A percentile compares a stretch with the other conserved stretches of the same genome.
These are phyloP conservation scores for Penaeus monodon DNA, from an alignment of 2,888 invertebrate genomes.

Conservation along the genomic window DNA sequence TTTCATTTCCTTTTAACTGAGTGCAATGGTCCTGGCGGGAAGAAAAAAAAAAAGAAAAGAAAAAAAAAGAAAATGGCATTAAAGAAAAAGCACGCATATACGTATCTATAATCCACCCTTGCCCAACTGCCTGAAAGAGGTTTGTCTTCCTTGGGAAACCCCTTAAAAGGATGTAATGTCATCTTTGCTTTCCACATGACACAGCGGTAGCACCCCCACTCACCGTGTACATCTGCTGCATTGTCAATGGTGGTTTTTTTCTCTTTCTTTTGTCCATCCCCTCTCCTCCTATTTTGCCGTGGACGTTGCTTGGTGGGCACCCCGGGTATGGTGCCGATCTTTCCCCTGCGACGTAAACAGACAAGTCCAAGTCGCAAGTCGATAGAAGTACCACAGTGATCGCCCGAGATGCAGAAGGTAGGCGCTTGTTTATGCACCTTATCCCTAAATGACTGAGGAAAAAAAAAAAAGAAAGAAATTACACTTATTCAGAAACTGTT, in stretches of 20 bases:
- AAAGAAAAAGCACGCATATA: too few relatives aligned
- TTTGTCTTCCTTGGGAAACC: slow-evolving; percentile 38
- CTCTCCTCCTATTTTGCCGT: slow-evolving; percentile 54
- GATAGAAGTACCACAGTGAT: slow-evolving; percentile 94
- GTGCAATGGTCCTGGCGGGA: too few relatives aligned
- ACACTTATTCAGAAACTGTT: slow-evolving; percentile 1
- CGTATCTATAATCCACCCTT: too few relatives aligned
- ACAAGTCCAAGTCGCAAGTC: slow-evolving; percentile 72
- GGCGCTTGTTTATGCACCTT: slow-evolving; percentile 65
- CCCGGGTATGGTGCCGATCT: slow-evolving; percentile 48
- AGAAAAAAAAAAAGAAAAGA: too few relatives aligned
- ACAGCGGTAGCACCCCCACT: slow-evolving; percentile 42
- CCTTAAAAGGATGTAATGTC: slow-evolving; percentile 41
- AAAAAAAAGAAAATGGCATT: too few relatives aligned
- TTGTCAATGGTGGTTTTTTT: slow-evolving; percentile 58
- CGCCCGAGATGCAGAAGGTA: slow-evolving; percentile 91
- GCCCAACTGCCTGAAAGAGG: slow-evolving; percentile 19
- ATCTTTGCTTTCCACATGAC: slow-evolving; percentile 37
- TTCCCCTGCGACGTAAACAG: slow-evolving; percentile 50
- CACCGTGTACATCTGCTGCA: slow-evolving; percentile 48
- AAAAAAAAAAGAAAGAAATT: slow-evolving; percentile 20
- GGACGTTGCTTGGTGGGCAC: slow-evolving; percentile 49
- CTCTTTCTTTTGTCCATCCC: slow-evolving; percentile 55
- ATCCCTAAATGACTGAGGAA: slow-evolving; percentile 48
- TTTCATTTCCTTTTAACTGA: too few relatives aligned